Conservation (phyloP, 2,797 vertebrate genomes). For the Clarias platycephalus region DNA sequence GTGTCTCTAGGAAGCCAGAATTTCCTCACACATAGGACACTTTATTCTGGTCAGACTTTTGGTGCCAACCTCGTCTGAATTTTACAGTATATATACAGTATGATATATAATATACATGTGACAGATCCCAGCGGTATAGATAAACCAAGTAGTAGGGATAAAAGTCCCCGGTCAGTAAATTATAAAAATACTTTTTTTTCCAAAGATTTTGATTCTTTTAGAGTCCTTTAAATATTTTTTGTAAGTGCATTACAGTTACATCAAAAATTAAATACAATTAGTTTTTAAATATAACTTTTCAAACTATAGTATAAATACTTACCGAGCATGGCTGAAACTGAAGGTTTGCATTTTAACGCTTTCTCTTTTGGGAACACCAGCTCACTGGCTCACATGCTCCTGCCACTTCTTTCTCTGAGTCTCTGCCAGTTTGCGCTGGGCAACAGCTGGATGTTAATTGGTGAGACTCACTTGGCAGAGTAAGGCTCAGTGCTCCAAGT, state of each 20-base stretch:
- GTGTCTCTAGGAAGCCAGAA: background rate
- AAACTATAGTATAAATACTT: background rate
- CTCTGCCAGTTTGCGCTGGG: conserved; percentile 10
- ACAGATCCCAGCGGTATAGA: background rate
- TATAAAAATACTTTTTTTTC: background rate
- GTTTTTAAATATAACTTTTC: background rate
- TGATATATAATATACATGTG: background rate
- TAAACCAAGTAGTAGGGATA: background rate
- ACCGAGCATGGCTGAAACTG: background rate
- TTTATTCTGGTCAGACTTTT: background rate
- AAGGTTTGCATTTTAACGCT: background rate
- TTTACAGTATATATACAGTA: background rate
- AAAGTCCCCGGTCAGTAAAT: background rate
- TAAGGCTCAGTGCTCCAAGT: conserved; percentile 52
- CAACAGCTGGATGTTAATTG: conserved; percentile 73
- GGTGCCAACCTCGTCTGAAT: background rate
- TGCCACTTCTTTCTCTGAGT: background rate
- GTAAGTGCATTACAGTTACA: background rate
- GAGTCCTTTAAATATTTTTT: background rate
- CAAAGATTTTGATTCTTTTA: too few relatives aligned
- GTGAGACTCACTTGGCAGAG: conserved; percentile 61
- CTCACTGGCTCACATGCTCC: conserved; percentile 16
- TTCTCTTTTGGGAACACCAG: conserved; percentile 1
- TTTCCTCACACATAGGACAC: too few relatives aligned
- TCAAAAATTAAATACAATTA: background rate